A percentile compares a stretch with the other conserved stretches of the same genome.
phyloP scores from a whole-genome alignment of 2,888 invertebrate species.

The Perithous albicinctus region DNA sequence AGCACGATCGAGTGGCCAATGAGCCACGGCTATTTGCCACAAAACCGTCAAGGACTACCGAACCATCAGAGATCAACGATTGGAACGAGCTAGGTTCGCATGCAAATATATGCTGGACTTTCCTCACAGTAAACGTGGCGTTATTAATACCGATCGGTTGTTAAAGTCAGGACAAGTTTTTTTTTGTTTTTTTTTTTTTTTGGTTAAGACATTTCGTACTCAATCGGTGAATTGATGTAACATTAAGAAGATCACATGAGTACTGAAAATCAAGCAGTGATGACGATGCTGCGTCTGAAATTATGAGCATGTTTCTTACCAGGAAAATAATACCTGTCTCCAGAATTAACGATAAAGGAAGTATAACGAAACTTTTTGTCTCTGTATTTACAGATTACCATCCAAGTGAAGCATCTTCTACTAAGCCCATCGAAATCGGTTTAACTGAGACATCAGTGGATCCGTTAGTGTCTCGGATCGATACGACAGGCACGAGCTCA shows the following conservation, averaged over 20 bases:
- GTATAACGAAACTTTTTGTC: background rate
- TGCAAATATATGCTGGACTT: slow-evolving; percentile 13
- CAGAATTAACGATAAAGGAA: no score
- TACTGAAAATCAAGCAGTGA: no score
- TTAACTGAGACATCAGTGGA: slow-evolving; percentile 39
- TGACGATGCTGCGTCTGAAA: no score
- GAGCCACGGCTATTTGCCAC: slow-evolving; percentile 18
- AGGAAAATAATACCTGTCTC: no score
- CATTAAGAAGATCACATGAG: no score
- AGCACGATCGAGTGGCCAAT: slow-evolving; percentile 16
- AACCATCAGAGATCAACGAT: slow-evolving; percentile 36
- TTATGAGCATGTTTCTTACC: no score
- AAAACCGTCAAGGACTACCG: slow-evolving; percentile 9
- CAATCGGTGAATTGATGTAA: no score
- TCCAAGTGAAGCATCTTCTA: slow-evolving; percentile 10
- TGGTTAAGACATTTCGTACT: no score
- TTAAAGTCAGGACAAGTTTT: background rate
- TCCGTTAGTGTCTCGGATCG: slow-evolving; percentile 26
- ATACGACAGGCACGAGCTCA: slow-evolving; percentile 49
- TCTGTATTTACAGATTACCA: slow-evolving; percentile 33
- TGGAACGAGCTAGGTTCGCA: slow-evolving; percentile 10
- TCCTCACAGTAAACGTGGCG: background rate
- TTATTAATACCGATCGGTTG: background rate
- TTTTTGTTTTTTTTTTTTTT: no score
- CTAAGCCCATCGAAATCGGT: slow-evolving; percentile 26